Conservation (phyloP, 2,888 invertebrate genomes). For the Sarcophaga rosellei region DNA sequence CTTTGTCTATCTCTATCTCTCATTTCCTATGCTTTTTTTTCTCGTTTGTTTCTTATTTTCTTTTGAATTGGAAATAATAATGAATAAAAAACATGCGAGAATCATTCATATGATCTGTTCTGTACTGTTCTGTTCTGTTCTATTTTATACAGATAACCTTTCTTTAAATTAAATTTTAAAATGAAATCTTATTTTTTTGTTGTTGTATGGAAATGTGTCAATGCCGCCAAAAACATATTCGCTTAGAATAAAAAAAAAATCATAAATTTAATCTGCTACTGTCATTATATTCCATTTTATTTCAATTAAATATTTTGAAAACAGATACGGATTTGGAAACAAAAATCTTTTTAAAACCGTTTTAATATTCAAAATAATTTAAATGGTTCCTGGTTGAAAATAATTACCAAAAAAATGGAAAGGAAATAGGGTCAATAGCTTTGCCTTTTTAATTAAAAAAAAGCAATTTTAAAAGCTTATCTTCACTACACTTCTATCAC, state of each 20-base stretch:
- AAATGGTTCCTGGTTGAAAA: not conserved
- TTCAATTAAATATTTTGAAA: conserved; percentile 15
- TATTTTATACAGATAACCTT: not conserved
- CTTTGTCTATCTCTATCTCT: not conserved
- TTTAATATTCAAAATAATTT: not conserved
- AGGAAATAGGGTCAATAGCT: not conserved
- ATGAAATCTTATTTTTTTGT: conserved; percentile 46
- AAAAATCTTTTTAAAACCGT: not conserved
- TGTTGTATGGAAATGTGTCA: conserved; percentile 49
- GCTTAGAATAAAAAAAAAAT: conserved; percentile 10
- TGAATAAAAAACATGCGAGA: not conserved
- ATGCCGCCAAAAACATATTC: conserved; percentile 43
- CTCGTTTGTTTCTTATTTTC: too few relatives aligned
- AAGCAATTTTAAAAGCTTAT: not conserved
- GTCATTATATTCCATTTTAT: conserved; percentile 45
- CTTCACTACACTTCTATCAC: not conserved
- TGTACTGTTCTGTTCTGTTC: not conserved
- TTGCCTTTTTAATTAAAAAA: not conserved
- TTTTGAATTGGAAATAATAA: not conserved
- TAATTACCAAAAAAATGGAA: not conserved
- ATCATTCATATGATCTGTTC: not conserved
- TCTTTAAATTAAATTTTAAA: not conserved
- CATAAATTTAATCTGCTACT: conserved; percentile 47
- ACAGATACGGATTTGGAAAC: too few relatives aligned
- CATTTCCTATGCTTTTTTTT: not conserved